Evolutionary conservation across 2,797 vertebrate species (phyloP).

Genomic region (Gobio occitaniae): DNA sequence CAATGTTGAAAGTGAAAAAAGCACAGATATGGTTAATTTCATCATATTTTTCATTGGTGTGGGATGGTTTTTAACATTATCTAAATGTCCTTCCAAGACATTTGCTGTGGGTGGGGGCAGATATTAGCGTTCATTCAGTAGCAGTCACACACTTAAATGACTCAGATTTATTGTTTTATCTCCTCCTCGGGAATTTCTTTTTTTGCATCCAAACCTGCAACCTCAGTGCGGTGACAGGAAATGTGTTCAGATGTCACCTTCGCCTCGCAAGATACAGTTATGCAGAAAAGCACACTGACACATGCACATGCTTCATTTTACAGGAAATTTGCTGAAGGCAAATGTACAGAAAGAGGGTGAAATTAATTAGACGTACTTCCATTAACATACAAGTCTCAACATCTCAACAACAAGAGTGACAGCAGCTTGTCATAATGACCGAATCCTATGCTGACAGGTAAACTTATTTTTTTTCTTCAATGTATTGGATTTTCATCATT

Average conservation of each 20-base stretch:
- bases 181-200: conserved; percentile 48
- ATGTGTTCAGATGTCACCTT: conserved; percentile 41
- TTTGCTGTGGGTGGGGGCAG: conserved; percentile 45
- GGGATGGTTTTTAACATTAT: conserved; percentile 10
- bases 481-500: not conserved
- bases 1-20: not conserved
- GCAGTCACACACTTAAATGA: conserved; percentile 2
- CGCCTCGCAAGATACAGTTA: conserved; percentile 11
- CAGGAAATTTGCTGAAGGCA: conserved; percentile 58
- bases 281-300: conserved; percentile 27
- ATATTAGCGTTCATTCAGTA: conserved; percentile 16
- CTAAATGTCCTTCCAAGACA: not conserved
- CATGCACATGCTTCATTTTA: conserved; percentile 44
- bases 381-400: conserved; percentile 1
- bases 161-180: conserved; percentile 36
- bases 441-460: conserved; percentile 43
- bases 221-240: conserved; percentile 52
- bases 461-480: not conserved
- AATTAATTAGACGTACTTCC: conserved; percentile 24
- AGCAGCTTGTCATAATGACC: conserved; percentile 41
- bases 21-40: not conserved
- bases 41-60: not conserved
- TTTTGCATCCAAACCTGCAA: conserved; percentile 46
- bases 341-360: conserved; percentile 45
- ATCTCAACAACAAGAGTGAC: conserved; percentile 3